phyloP scores from a whole-genome alignment of 1,140 invertebrate species.

The Panagrolaimus sp. region DNA sequence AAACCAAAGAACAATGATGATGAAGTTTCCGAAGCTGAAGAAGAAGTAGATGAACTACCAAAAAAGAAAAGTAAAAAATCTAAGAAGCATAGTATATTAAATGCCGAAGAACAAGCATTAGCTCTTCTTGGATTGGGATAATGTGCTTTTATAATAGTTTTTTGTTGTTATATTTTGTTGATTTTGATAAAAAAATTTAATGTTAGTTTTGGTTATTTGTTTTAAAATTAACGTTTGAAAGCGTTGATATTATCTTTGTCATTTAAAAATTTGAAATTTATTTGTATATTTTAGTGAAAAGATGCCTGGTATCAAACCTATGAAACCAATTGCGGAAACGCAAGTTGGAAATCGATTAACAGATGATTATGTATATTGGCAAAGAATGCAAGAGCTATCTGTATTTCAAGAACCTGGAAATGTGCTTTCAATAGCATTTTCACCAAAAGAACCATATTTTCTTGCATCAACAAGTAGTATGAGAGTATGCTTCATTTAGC shows the following conservation, averaged over 20 bases:
- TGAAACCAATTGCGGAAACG: constrained; percentile 4
- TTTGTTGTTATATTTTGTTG: constrained; percentile 20
- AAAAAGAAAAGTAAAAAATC: constrained; percentile 13
- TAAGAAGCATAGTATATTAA: constrained; percentile 13
- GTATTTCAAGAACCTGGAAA: constrained; percentile 53
- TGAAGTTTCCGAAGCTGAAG: constrained; percentile 19
- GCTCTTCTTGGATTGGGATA: constrained; percentile 20
- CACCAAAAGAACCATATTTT: constrained; percentile 37
- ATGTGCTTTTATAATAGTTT: not conserved
- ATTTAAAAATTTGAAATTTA: constrained; percentile 9
- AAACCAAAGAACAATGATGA: constrained; percentile 25
- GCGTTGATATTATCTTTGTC: constrained; percentile 15
- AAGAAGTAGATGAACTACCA: constrained; percentile 9
- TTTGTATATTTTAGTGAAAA: constrained; percentile 16
- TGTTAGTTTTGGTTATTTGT: not conserved
- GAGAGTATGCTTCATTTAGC: constrained; percentile 20
- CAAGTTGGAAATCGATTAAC: constrained; percentile 1
- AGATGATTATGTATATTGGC: constrained; percentile 51
- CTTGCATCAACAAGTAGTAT: constrained; percentile 42
- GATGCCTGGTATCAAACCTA: constrained; percentile 4
- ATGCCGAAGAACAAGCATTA: constrained; percentile 26
- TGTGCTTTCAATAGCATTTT: constrained; percentile 40
- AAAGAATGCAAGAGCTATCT: constrained; percentile 47
- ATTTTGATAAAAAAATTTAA: constrained; percentile 20
- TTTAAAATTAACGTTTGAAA: not conserved